A percentile compares a stretch with the other conserved stretches of the same genome.
Conservation (phyloP, 2,888 invertebrate species). For the Cyaniris semiargus region DNA sequence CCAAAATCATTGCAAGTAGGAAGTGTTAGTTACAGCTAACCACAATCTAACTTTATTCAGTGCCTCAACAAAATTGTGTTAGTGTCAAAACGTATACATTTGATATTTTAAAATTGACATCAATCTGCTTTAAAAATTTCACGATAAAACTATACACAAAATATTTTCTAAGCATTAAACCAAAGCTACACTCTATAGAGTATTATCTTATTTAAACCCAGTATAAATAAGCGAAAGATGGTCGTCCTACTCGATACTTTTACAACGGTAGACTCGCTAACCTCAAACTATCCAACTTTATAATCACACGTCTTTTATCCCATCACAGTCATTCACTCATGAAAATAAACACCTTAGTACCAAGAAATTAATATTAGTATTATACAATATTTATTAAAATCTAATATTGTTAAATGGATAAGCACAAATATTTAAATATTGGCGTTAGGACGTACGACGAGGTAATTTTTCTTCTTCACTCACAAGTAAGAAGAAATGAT, state of each 20-base stretch:
- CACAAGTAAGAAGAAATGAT: neutral
- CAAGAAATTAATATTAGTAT: conserved; percentile 20
- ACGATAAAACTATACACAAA: conserved; percentile 1
- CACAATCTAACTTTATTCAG: neutral
- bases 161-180: conserved; percentile 9
- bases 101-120: conserved; percentile 5
- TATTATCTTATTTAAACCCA: conserved; percentile 13
- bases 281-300: neutral
- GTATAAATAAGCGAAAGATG: neutral
- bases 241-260: neutral
- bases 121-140: neutral
- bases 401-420: conserved; percentile 11
- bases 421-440: conserved; percentile 8
- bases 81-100: conserved; percentile 7
- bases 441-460: neutral
- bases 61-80: neutral
- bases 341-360: conserved; percentile 12
- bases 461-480: neutral
- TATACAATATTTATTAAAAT: conserved; percentile 15
- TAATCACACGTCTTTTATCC: neutral
- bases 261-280: neutral
- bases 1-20: conserved; percentile 31
- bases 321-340: neutral
- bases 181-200: neutral
- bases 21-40: neutral